A percentile compares a stretch with the other conserved stretches of the same genome.
Evolutionary conservation across 1,140 invertebrate species (phyloP).

Genomic region (Danaus melanippus): DNA sequence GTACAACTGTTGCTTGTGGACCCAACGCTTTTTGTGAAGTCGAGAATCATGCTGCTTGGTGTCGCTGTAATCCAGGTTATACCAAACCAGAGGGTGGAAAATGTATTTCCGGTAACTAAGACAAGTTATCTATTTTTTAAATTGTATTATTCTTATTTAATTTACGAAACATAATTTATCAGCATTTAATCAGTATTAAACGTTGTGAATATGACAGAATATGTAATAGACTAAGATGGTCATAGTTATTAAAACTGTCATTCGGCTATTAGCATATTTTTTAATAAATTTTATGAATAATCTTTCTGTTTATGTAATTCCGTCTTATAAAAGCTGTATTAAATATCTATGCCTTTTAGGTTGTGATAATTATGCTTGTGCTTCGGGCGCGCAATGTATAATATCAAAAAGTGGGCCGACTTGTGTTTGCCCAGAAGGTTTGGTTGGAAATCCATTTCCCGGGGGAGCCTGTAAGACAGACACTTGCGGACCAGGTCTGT

Average conservation of each 20-base stretch:
- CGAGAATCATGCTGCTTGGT: conserved; percentile 90
- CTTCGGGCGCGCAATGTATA: conserved; percentile 87
- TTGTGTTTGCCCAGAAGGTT: conserved; percentile 89
- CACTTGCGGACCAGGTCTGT: conserved; percentile 81
- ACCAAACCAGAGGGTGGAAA: conserved; percentile 81
- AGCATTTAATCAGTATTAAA: neutral
- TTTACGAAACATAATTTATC: neutral
- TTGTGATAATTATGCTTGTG: conserved; percentile 87
- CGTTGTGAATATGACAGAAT: too few relatives aligned
- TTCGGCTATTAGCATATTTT: too few relatives aligned
- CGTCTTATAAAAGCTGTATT: too few relatives aligned
- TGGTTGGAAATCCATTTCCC: conserved; percentile 91
- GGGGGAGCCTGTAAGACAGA: conserved; percentile 87
- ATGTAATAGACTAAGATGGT: too few relatives aligned
- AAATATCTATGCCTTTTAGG: conserved; percentile 60
- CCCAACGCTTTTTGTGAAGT: conserved; percentile 89
- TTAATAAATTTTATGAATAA: too few relatives aligned
- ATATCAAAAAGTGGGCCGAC: conserved; percentile 88
- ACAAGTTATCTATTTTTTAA: neutral
- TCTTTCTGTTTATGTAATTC: too few relatives aligned
- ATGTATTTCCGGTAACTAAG: conserved; percentile 81
- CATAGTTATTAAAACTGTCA: too few relatives aligned
- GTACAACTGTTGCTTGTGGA: conserved; percentile 83
- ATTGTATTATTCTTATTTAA: conserved; percentile 14
- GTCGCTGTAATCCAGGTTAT: conserved; percentile 87